These are phyloP conservation scores for Melieria picta DNA, from an alignment of 2,888 invertebrate species.

Conservation along the genomic window DNA sequence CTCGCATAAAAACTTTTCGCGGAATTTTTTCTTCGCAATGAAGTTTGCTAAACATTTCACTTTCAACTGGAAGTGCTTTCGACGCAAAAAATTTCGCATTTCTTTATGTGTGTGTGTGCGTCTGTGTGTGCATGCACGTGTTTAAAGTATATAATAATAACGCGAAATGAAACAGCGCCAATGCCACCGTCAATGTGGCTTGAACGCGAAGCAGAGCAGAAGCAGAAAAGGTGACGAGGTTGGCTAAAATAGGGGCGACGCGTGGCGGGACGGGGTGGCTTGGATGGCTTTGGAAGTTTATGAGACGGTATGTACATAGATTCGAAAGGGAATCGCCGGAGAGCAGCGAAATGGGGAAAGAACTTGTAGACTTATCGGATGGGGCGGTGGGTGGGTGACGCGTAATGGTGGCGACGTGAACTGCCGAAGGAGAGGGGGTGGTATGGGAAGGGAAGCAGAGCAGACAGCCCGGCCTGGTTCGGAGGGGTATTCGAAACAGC, in stretches of 20 bases:
- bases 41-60: slow-evolving; percentile 54
- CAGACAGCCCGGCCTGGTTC: background rate
- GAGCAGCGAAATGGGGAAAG: no score
- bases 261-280: no score
- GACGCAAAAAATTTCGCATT: background rate
- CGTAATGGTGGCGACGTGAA: background rate
- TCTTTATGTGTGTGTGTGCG: background rate
- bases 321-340: no score
- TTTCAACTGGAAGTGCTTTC: slow-evolving; percentile 48
- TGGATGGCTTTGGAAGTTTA: no score
- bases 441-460: background rate
- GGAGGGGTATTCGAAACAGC: slow-evolving; percentile 15
- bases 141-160: slow-evolving; percentile 28
- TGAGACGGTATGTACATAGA: no score
- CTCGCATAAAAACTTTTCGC: slow-evolving; percentile 35
- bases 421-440: background rate
- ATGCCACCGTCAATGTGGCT: slow-evolving; percentile 13
- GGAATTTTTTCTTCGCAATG: slow-evolving; percentile 45
- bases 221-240: background rate
- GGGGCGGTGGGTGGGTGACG: slow-evolving; percentile 6
- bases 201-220: slow-evolving; percentile 5
- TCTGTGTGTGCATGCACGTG: slow-evolving; percentile 7
- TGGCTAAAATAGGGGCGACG: background rate
- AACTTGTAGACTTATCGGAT: background rate
- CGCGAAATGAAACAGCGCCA: slow-evolving; percentile 29